Evolutionary conservation across 2,113 vertebrate species (phyloP).

Genomic region (Dipodomys merriami): DNA sequence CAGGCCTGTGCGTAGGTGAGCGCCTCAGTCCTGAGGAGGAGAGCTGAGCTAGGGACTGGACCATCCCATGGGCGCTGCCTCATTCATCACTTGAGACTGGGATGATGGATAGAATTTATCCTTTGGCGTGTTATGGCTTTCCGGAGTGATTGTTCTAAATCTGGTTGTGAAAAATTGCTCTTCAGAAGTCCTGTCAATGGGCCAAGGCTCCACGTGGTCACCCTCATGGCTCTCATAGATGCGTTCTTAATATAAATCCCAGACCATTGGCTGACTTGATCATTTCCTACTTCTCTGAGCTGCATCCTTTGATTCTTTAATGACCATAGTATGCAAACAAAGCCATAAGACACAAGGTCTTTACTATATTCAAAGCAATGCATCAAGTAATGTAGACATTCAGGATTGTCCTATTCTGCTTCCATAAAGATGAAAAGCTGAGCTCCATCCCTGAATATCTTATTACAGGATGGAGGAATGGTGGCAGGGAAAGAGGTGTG

Average conservation of each 20-base stretch:
- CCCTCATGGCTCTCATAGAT: neutral
- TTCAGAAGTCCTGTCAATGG: neutral
- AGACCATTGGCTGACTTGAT: neutral
- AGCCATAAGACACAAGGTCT: neutral
- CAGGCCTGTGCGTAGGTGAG: neutral
- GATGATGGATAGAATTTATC: neutral
- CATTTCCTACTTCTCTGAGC: neutral
- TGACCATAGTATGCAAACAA: neutral
- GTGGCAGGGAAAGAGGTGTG: neutral
- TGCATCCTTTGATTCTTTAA: neutral
- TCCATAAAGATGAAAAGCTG: neutral
- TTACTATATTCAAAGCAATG: neutral
- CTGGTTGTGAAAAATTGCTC: neutral
- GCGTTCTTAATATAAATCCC: neutral
- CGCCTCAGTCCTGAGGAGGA: neutral
- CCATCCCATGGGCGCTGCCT: neutral
- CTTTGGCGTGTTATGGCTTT: neutral
- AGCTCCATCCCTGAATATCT: neutral
- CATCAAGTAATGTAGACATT: neutral
- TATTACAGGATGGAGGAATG: neutral
- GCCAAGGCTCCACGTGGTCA: neutral
- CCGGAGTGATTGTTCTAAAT: neutral
- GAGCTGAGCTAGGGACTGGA: neutral
- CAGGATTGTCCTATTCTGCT: neutral
- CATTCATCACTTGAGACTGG: neutral